Base-by-base conservation (phyloP, 2,113 vertebrate genomes). In the Columbina picui region DNA sequence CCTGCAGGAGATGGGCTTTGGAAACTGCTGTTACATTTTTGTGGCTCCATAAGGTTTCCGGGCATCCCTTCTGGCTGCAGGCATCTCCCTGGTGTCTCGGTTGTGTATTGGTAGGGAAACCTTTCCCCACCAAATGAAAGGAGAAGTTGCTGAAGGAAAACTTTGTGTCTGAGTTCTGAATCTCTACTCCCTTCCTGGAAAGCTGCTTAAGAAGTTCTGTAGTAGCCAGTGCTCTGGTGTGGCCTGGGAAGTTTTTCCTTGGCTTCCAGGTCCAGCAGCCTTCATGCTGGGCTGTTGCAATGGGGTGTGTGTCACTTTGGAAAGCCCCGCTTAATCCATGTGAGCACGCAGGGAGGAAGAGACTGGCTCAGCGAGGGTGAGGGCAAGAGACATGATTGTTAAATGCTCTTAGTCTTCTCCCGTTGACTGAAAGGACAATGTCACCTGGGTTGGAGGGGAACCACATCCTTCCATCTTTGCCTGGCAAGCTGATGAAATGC, bases 61-160 rank as follows among this genome's bases (percentile, higher is more conserved):
- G 71, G 63, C 86, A 95, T 89, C 56, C 69, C 73, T 87, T 96
- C 73, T 81, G 85, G 41, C 84, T 97, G 87, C 86, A 92, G 94
- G 43, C 71, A 16, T 94, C 93, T 96, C 91, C 87, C 93, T 90
- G 64, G 38, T 92, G 45, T 92, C 90, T 89, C 92, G 64, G 56
- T 70, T 93, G 30, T 29, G 5, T 30, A 34, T 41, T 38, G 69
- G 25, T 49, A 60, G 73, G 73, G 83, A 86, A 77, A 19, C 32
- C 52, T 90, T 89, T 92, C 74, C 56, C n/a, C 36, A 32, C n/a
- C 57, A 63, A 85, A 41, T 34, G 38, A 84, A 92, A 86, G 85
- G 90, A 83, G 78, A 90, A 90, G 60, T 32, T 89, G 50, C 29
- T 87, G 79, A 93, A 94, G 69, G 76, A 81, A 59, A 81, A 77